Percentiles rank a stretch among this genome's conserved stretches.
Conservation (phyloP, 2,888 invertebrate species). For the Linnaemya tessellans region DNA sequence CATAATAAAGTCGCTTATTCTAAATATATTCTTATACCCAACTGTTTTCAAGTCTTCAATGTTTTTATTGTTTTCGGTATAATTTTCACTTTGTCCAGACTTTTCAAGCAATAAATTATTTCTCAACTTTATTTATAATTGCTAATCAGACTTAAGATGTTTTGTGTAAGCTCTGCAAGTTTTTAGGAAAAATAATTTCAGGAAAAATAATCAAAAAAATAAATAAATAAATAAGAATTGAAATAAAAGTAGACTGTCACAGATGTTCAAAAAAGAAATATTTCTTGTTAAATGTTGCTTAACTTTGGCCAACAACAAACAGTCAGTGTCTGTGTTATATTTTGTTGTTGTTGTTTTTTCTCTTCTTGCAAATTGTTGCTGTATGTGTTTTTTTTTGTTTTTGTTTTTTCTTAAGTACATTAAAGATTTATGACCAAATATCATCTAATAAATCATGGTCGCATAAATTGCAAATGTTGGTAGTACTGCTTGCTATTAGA, state of each 20-base stretch:
- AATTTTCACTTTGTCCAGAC: too few species aligned
- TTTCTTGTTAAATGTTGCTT: conserved; percentile 71
- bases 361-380: conserved; percentile 22
- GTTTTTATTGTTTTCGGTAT: too few species aligned
- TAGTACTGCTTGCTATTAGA: conserved; percentile 26
- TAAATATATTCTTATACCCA: too few species aligned
- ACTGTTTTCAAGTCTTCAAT: too few species aligned
- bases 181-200: background rate
- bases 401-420: conserved; percentile 45
- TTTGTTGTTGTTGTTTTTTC: conserved; percentile 11
- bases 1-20: too few species aligned
- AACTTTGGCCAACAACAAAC: conserved; percentile 35
- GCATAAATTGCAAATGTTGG: conserved; percentile 64
- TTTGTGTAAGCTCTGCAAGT: background rate
- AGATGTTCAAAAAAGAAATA: conserved; percentile 64
- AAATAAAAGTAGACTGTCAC: conserved; percentile 44
- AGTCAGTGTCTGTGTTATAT: background rate
- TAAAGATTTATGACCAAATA: conserved; percentile 69
- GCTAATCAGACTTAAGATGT: background rate
- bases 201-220: background rate
- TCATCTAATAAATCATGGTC: conserved; percentile 68
- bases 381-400: background rate
- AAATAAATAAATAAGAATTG: conserved; percentile 24
- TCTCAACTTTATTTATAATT: background rate
- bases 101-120: too few species aligned